Conservation (phyloP, 2,888 invertebrate species). For the Tholera decimalis region DNA sequence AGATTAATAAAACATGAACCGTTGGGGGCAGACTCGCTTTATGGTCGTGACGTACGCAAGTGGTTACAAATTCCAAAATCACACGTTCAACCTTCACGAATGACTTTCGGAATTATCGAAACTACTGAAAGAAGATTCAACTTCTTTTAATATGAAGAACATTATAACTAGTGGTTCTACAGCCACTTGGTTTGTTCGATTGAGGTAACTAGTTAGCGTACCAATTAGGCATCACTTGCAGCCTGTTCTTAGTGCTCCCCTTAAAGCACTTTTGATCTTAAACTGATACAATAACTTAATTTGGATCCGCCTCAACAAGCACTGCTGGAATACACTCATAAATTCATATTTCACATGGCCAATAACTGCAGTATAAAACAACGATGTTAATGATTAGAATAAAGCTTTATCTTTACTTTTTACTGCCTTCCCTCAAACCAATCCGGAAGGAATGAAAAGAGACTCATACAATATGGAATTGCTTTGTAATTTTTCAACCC, state of each 20-base stretch:
- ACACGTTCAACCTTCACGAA: slow-evolving; percentile 10
- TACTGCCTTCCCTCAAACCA: neutral
- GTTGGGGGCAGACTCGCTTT: slow-evolving; percentile 14
- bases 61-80: slow-evolving; percentile 17
- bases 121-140: neutral
- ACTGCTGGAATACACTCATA: neutral
- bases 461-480: slow-evolving; percentile 18
- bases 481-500: slow-evolving; percentile 14
- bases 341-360: neutral
- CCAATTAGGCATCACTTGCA: slow-evolving; percentile 16
- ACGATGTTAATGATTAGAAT: neutral
- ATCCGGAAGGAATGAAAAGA: slow-evolving; percentile 18
- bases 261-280: slow-evolving; percentile 1
- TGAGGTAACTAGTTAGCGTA: neutral
- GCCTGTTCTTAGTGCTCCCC: neutral
- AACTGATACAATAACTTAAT: neutral
- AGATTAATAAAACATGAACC: slow-evolving; percentile 33
- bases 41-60: slow-evolving; percentile 8
- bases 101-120: neutral
- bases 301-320: slow-evolving; percentile 4
- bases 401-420: neutral
- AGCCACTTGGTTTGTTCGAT: slow-evolving; percentile 5
- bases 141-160: slow-evolving; percentile 6
- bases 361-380: slow-evolving; percentile 3
- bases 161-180: neutral